Conservation (phyloP, 2,888 invertebrate species). For the Phortica okadai region DNA sequence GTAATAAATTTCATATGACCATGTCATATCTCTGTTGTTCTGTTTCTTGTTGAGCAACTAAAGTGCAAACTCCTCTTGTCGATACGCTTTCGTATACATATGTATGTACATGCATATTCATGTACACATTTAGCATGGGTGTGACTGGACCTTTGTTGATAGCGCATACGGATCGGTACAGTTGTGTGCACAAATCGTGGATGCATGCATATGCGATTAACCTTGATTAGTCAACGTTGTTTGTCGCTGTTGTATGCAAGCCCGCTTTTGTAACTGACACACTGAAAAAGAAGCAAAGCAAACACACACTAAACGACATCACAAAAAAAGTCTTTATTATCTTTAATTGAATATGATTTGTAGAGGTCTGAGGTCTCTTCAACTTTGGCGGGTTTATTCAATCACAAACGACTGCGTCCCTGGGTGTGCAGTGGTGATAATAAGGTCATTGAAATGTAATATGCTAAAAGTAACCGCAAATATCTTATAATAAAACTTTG, state of each 20-base stretch:
- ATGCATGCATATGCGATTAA: constrained; percentile 52
- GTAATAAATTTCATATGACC: too few relatives aligned
- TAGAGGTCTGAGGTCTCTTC: constrained; percentile 59
- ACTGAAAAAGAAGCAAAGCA: constrained; percentile 1
- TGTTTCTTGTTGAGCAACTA: background rate
- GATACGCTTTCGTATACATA: background rate
- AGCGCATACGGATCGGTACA: background rate
- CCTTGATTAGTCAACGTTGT: constrained; percentile 53
- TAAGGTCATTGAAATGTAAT: constrained; percentile 9
- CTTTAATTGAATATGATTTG: constrained; percentile 67
- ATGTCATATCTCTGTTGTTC: background rate
- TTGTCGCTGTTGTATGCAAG: constrained; percentile 42
- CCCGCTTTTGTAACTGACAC: constrained; percentile 36
- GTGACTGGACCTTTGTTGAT: background rate
- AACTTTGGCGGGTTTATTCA: constrained; percentile 61
- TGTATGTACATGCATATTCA: background rate
- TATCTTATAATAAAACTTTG: background rate
- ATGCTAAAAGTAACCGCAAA: constrained; percentile 18
- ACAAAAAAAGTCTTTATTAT: constrained; percentile 54
- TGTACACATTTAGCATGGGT: background rate
- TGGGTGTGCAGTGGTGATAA: constrained; percentile 24
- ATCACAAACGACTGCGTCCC: constrained; percentile 47
- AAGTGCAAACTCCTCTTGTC: background rate
- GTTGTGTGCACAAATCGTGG: background rate
- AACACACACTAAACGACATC: background rate